These are phyloP conservation scores for Lasioglossum leucozonium DNA, from an alignment of 2,888 invertebrate species.

Conservation along the genomic window DNA sequence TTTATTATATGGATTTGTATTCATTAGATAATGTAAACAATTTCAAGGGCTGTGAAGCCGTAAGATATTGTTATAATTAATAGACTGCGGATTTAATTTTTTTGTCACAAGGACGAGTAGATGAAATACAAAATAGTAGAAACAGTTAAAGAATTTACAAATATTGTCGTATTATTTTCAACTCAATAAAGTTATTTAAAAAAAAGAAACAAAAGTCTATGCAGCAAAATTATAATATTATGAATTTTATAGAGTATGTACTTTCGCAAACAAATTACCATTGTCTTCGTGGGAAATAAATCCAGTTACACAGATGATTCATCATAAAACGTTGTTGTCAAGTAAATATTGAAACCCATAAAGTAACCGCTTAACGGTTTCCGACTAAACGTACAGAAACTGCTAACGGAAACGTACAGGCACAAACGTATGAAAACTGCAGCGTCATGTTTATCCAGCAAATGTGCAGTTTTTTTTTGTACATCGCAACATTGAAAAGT, in stretches of 20 bases:
- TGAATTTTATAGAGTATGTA: neutral
- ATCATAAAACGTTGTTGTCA: neutral
- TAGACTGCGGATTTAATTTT: no score
- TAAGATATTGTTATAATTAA: neutral
- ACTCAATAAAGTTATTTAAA: no score
- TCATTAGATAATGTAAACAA: neutral
- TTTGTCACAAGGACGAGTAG: no score
- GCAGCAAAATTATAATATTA: no score
- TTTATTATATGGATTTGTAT: neutral
- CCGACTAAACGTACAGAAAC: neutral
- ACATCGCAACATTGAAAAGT: neutral
- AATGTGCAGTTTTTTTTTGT: conserved; percentile 3
- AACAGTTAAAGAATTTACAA: no score
- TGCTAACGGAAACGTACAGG: neutral
- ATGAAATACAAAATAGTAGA: no score
- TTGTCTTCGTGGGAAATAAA: neutral
- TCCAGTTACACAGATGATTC: neutral
- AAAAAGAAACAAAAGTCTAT: no score
- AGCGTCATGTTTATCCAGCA: neutral
- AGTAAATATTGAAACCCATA: neutral
- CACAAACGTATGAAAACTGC: neutral
- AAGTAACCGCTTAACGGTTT: conserved; percentile 16
- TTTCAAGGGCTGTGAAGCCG: no score
- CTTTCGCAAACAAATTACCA: neutral
- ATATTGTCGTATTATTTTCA: no score